A percentile compares a stretch with the other conserved stretches of the same genome.
These are phyloP conservation scores for Prionace glauca DNA, from an alignment of 2,797 vertebrate genomes.

Conservation along the genomic window DNA sequence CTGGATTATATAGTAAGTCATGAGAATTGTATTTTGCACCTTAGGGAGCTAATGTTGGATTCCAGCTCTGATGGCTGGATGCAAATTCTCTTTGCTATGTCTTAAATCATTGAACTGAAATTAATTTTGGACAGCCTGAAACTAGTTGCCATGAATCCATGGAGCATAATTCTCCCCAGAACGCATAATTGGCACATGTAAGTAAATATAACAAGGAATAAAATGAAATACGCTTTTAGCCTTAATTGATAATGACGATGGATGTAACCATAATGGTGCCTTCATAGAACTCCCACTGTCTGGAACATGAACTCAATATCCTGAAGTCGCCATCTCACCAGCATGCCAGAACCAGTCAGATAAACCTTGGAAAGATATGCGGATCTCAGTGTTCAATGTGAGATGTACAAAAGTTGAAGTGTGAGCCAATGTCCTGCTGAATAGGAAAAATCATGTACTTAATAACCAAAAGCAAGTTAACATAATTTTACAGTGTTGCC, in stretches of 20 bases:
- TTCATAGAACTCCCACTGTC: not conserved
- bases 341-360: constrained; percentile 11
- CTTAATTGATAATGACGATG: not conserved
- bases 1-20: not conserved
- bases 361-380: not conserved
- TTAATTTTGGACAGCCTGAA: not conserved
- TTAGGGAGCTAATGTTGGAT: not conserved
- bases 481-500: not conserved
- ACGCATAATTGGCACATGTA: not conserved
- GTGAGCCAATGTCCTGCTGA: not conserved
- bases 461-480: constrained; percentile 8
- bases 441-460: not conserved
- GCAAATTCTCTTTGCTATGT: not conserved
- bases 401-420: not conserved
- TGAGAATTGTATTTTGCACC: not conserved
- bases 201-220: not conserved
- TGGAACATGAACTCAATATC: not conserved
- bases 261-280: not conserved
- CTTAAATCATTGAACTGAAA: not conserved
- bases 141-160: not conserved
- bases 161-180: not conserved
- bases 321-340: constrained; percentile 10
- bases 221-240: not conserved
- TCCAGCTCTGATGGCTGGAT: not conserved
- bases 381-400: not conserved